phyloP scores from a whole-genome alignment of 2,888 invertebrate species.

The Dasysyrphus tricinctus region DNA sequence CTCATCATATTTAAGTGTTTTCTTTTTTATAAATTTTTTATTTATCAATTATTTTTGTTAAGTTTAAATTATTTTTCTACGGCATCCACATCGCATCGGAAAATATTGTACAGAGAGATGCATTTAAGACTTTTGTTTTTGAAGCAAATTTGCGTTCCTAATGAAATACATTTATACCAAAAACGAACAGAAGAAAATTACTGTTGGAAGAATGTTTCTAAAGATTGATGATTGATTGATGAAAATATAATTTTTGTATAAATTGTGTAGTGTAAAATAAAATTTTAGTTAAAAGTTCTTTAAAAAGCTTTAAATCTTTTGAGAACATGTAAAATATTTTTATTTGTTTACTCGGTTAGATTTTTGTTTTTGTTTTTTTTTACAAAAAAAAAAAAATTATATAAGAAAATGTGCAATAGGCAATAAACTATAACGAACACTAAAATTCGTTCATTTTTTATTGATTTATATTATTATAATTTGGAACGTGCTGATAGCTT shows the following conservation, averaged over 20 bases:
- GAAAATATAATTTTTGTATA: constrained; percentile 32
- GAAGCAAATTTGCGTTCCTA: constrained; percentile 65
- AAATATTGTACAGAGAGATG: constrained; percentile 21
- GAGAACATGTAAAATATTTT: constrained; percentile 16
- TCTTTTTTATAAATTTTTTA: background rate
- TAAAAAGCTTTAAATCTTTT: constrained; percentile 9
- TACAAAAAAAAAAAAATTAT: constrained; percentile 37
- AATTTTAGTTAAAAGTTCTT: constrained; percentile 27
- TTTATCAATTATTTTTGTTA: constrained; percentile 1
- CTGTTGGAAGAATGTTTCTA: background rate
- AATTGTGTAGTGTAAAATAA: constrained; percentile 30
- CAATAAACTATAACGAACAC: constrained; percentile 73
- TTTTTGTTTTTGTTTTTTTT: constrained; percentile 52
- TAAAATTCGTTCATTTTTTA: constrained; percentile 69
- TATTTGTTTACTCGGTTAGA: background rate
- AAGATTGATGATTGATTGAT: constrained; percentile 32
- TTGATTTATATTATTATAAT: constrained; percentile 43
- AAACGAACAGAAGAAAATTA: background rate
- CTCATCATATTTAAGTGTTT: constrained; percentile 26
- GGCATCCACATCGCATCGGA: constrained; percentile 7
- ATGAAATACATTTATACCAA: constrained; percentile 22
- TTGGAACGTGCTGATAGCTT: constrained; percentile 72
- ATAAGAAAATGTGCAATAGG: constrained; percentile 72
- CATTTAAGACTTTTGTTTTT: constrained; percentile 51
- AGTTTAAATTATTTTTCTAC: constrained; percentile 20